A percentile compares a stretch with the other conserved stretches of the same genome.
These are phyloP conservation scores for Brachionichthys hirsutus DNA, from an alignment of 2,113 vertebrate genomes.

Conservation along the genomic window DNA sequence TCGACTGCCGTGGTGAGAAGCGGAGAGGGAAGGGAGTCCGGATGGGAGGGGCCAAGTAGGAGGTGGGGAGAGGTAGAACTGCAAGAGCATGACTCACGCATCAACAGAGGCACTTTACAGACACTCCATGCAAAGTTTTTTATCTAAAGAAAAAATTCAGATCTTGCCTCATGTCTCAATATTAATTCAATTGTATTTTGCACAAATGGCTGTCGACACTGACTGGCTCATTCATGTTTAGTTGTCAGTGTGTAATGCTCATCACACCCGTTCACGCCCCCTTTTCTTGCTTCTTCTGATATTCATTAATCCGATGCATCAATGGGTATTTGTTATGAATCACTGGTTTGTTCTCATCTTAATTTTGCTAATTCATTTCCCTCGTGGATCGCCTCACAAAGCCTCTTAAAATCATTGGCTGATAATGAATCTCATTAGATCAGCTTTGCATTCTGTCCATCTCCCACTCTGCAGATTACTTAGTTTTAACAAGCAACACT, in stretches of 20 bases:
- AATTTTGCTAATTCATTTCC: slow-evolving; percentile 60
- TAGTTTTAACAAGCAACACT: slow-evolving; percentile 48
- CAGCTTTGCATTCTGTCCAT: slow-evolving; percentile 43
- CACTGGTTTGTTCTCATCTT: slow-evolving; percentile 40
- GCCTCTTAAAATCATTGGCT: slow-evolving; percentile 67
- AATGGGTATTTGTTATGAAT: slow-evolving; percentile 43
- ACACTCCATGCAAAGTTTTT: slow-evolving; percentile 6
- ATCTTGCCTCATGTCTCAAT: slow-evolving; percentile 9
- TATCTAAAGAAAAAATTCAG: background rate
- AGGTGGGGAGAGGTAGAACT: slow-evolving; percentile 12
- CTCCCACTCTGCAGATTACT: slow-evolving; percentile 46
- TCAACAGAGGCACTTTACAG: slow-evolving; percentile 30
- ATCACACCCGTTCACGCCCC: background rate
- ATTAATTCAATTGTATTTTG: slow-evolving; percentile 18
- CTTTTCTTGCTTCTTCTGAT: slow-evolving; percentile 4
- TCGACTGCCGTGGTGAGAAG: slow-evolving; percentile 53
- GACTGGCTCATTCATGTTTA: background rate
- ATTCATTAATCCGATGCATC: slow-evolving; percentile 33
- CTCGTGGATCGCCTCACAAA: slow-evolving; percentile 52
- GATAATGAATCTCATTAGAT: slow-evolving; percentile 74
- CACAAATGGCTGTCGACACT: slow-evolving; percentile 19
- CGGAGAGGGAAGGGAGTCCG: slow-evolving; percentile 32
- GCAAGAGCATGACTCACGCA: slow-evolving; percentile 62
- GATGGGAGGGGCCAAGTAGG: slow-evolving; percentile 49
- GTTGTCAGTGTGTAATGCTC: background rate